Evolutionary conservation across 1,140 invertebrate species (phyloP), one percentile per base, ranked within the genome.

Genomic region (Lysiphlebus fabarum): DNA sequence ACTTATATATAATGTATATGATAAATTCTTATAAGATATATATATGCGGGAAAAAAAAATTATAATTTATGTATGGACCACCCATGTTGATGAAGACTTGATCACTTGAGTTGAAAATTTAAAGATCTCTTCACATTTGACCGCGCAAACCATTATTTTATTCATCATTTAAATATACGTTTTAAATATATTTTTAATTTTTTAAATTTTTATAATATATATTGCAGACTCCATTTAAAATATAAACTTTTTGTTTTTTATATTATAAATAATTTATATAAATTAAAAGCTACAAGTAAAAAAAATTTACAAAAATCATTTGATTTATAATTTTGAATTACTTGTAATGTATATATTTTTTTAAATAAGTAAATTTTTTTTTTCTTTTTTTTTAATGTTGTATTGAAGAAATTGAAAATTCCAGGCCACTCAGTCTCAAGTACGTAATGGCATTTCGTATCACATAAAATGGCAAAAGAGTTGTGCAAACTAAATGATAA

Each of bases 111-210:
- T 73, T 63, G 65, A 66, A 26, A 4, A 26, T 64, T 65, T 71
- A 65, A 65, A 73, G 74, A 66, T 67, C 70, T 62, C 69, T 73
- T 50, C 62, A 72, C 71, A 69, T 69, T 74, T 71, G 69, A 51
- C 67, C 72, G 72, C 71, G 72, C 69, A 71, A 72, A 71, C 68
- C 61, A 72, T 67, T 70, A 76, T 75, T 77, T 69, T 71, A 77
- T 75, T 72, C 68, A 63, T 58, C 61, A 63, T 65, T 62, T 59
- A 65, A 64, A 65, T 67, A 65, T 67, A 70, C 61, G 65, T 63
- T 65, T 65, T 42, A 33, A 14, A 11, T 40, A 45, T 37, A 41
- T 36, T n/a, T 33, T 36, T 49, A 45, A 14, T 10, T 42, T 42
- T n/a, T 42, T n/a, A n/a, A n/a, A 42, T 42, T 9, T 42, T 10